phyloP scores from a whole-genome alignment of 2,888 invertebrate genomes.

The Zaprionus obscuricornis region DNA sequence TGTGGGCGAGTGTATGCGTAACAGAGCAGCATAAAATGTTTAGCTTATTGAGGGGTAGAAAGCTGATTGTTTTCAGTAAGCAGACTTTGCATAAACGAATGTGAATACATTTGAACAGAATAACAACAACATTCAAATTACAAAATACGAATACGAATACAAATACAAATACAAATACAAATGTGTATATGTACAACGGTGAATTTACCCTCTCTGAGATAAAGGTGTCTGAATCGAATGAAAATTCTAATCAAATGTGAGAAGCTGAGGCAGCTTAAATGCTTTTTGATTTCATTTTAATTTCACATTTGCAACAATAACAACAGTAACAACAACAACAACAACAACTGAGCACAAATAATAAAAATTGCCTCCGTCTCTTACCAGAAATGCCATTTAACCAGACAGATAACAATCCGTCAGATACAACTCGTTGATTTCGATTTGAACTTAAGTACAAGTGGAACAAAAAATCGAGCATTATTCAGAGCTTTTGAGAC shows the following conservation, averaged over 20 bases:
- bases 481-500: conserved; percentile 41
- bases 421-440: conserved; percentile 51
- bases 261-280: conserved; percentile 47
- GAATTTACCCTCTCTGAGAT: too few relatives aligned
- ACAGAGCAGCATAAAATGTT: conserved; percentile 32
- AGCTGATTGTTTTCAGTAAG: conserved; percentile 69
- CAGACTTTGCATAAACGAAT: conserved; percentile 74
- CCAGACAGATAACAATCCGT: conserved; percentile 28
- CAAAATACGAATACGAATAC: conserved; percentile 16
- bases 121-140: conserved; percentile 56
- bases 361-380: conserved; percentile 12
- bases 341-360: conserved; percentile 27
- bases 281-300: conserved; percentile 58
- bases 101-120: conserved; percentile 50
- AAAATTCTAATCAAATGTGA: conserved; percentile 35
- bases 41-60: conserved; percentile 45
- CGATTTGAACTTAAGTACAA: conserved; percentile 46
- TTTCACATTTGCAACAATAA: conserved; percentile 36
- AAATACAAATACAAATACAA: conserved; percentile 13
- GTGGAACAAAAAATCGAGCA: conserved; percentile 21
- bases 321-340: not conserved
- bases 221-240: conserved; percentile 22
- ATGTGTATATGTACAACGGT: conserved; percentile 4
- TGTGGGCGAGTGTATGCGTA: not conserved
- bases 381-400: not conserved